Base-by-base conservation (phyloP, 2,888 invertebrate species). In the Hydropsyche betteni region DNA sequence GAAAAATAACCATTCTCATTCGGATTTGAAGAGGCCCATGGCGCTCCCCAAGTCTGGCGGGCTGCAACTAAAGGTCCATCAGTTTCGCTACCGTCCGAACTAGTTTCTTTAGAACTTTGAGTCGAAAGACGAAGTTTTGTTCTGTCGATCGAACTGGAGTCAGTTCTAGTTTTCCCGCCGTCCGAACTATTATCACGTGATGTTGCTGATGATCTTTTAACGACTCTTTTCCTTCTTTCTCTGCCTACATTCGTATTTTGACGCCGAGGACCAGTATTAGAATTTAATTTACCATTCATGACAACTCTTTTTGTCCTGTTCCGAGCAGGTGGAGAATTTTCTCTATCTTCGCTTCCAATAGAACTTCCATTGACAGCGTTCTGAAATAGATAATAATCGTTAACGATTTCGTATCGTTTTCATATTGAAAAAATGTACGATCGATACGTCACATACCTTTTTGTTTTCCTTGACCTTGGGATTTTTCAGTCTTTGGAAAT, bases 401-500 rank as follows among this genome's bases (percentile, higher is more conserved):
- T 2, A 55, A 55, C 16, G 2, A 16, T 24, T 24, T 24, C 1
- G 55, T 1, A 55, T 8, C 12, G 34, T 34, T 44, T 33, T 69
- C 0, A 52, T 33, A n/a, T 38, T n/a, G 14, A 10, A 16, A 38
- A 51, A 51, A 69, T 36, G 10, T 69, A 33, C 4, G 24, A 24
- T 33, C 0, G 16, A 33, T 33, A 33, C 7, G 10, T 36, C 44
- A 50, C 24, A 50, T 86, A 88, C 87, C 87, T 87, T 85, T 86
- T 85, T 87, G 87, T 87, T 88, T 86, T 87, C 91, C 88, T 90
- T 91, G 85, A 90, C 89, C 88, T 93, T 94, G 83, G 94, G 94
- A 86, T 95, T 96, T 89, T 96, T 97, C 87, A 96, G 89, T 86
- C 95, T 92, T 88, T 95, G 95, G 89, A 98, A 98, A 88, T 98